Conservation (phyloP, 2,888 invertebrate genomes). For the Tineola bisselliella region DNA sequence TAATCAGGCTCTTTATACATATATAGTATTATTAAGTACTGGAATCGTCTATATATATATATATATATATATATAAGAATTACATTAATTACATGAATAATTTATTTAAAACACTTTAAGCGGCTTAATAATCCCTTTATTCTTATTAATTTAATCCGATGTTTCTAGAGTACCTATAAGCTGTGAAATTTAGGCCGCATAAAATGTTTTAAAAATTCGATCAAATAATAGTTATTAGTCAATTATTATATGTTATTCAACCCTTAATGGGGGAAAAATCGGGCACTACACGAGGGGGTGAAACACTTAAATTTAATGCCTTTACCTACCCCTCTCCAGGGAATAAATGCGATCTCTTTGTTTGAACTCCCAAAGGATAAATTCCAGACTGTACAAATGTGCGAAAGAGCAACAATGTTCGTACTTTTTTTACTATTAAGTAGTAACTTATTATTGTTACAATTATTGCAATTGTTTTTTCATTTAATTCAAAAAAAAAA, state of each 20-base stretch:
- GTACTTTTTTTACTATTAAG: not conserved
- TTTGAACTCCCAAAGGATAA: constrained; percentile 29
- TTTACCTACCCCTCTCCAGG: constrained; percentile 37
- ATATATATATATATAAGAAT: no score
- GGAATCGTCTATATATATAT: no score
- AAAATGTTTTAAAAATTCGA: no score
- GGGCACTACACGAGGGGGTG: constrained; percentile 14
- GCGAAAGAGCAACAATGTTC: constrained; percentile 24
- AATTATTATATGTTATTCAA: not conserved
- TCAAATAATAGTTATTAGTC: not conserved
- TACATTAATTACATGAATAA: no score
- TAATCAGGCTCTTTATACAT: no score
- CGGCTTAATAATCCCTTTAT: no score
- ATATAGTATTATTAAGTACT: no score
- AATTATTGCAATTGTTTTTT: not conserved
- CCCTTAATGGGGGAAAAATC: not conserved
- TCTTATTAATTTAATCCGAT: no score
- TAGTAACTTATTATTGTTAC: not conserved
- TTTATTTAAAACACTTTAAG: no score
- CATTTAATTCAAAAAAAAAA: no score
- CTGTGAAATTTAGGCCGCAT: no score
- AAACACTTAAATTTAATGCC: constrained; percentile 62
- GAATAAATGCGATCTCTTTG: constrained; percentile 39
- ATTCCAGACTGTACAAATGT: constrained; percentile 34
- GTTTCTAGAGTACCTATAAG: no score